Evolutionary conservation across 2,797 vertebrate genomes (phyloP).

Genomic region (Kryptolebias ocellatus): DNA sequence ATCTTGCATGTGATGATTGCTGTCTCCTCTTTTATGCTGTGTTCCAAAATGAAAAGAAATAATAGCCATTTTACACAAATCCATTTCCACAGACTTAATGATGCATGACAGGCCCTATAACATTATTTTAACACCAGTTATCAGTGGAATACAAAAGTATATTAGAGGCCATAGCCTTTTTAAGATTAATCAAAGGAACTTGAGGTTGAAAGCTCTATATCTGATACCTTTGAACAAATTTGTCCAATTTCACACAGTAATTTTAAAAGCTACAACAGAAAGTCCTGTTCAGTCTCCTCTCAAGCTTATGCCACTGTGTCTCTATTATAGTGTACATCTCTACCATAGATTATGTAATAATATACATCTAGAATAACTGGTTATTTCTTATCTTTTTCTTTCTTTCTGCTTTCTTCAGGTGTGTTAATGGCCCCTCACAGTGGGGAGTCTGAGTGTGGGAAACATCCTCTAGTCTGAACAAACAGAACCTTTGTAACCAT

Average conservation of each 20-base stretch:
- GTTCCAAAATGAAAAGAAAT: conserved; percentile 38
- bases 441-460: conserved; percentile 38
- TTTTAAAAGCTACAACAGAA: conserved; percentile 43
- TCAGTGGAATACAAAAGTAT: conserved; percentile 60
- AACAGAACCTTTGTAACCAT: conserved; percentile 75
- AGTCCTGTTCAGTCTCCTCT: conserved; percentile 22
- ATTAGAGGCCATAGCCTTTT: conserved; percentile 52
- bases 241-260: conserved; percentile 62
- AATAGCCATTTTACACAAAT: conserved; percentile 49
- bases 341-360: conserved; percentile 12
- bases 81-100: conserved; percentile 52
- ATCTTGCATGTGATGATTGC: conserved; percentile 18
- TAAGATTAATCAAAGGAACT: conserved; percentile 62
- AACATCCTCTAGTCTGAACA: conserved; percentile 49
- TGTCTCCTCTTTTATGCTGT: conserved; percentile 27
- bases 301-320: conserved; percentile 18
- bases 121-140: conserved; percentile 57
- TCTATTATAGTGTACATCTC: conserved; percentile 19
- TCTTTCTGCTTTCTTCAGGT: conserved; percentile 8
- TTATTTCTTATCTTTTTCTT: not conserved
- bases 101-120: conserved; percentile 52
- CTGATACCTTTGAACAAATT: conserved; percentile 66
- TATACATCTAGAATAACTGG: not conserved
- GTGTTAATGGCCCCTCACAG: conserved; percentile 34
- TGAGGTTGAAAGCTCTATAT: conserved; percentile 57